Base-by-base conservation (phyloP, 1,140 invertebrate species). In the Delia radicum region DNA sequence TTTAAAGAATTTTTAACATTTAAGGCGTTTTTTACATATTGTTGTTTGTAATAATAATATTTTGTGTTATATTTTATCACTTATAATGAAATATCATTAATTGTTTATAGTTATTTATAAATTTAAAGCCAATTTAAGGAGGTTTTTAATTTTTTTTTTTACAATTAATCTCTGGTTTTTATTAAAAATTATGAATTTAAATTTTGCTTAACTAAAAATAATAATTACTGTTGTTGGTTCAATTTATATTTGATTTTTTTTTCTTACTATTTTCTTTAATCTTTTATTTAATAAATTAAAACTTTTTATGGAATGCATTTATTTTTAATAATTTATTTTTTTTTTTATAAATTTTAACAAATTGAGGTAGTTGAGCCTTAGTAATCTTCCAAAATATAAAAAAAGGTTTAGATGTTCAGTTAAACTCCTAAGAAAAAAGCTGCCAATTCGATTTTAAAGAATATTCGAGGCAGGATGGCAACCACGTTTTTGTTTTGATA, bases 281-380 rank as follows among this genome's bases (percentile, higher is more conserved):
- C 18, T 48, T 73, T 73, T 73, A 15, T 26, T 15, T 21, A 73
- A 73, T 46, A 73, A 73, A 73, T 73, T 73, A 55, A 73, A 73
- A 73, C 46, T 73, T 48, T 73, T 73, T 48, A 81, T 82, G 80
- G 81, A 81, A 82, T 81, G 76, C 74, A 76, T 78, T 76, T 37
- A 33, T 33, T 69, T n/a, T 33, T 31, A 55, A 24, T 24, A 21
- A 21, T 69, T 69, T 12, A 42, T 69, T 33, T 37, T 8, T 33
- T 69, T 76, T 74, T 73, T 46, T 48, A 37, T 37, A 2, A 8
- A 21, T 37, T 69, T 21, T 69, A 69, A 69, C 65, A 69, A 69
- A 69, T 69, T 69, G 65, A 69, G 65, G 65, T 69, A 69, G 65
- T 69, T 69, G 65, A 33, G 65, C 65, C 31, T 33, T 69, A 33